phyloP scores from a whole-genome alignment of 2,113 vertebrate genomes.

The Chrysochloris asiatica region DNA sequence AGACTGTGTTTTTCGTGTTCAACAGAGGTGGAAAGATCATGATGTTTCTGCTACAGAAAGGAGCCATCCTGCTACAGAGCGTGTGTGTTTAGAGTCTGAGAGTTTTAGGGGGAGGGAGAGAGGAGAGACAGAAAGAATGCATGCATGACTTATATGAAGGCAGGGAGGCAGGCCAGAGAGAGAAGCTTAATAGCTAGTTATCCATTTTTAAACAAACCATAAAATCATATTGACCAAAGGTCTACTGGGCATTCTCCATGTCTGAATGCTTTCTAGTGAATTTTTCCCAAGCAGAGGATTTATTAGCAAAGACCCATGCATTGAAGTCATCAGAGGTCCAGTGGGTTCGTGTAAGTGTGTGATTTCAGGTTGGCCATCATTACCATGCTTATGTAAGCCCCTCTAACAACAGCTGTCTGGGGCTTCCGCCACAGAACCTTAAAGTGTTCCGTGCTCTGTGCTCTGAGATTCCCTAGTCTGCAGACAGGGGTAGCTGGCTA shows the following conservation, averaged over 20 bases:
- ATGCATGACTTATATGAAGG: constrained; percentile 13
- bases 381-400: constrained; percentile 66
- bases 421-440: constrained; percentile 19
- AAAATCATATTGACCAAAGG: constrained; percentile 78
- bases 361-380: constrained; percentile 38
- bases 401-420: constrained; percentile 60
- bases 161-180: constrained; percentile 37
- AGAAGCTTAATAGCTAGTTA: constrained; percentile 63
- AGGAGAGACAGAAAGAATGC: neutral
- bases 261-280: constrained; percentile 77
- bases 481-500: constrained; percentile 36
- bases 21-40: constrained; percentile 48
- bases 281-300: constrained; percentile 77
- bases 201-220: constrained; percentile 77
- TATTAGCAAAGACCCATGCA: constrained; percentile 63
- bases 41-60: constrained; percentile 29
- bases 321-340: constrained; percentile 64
- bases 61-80: constrained; percentile 30
- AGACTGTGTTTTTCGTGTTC: constrained; percentile 31
- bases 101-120: neutral
- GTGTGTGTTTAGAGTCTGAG: constrained; percentile 32
- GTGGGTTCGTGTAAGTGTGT: constrained; percentile 34
- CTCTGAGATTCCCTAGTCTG: neutral
- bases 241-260: constrained; percentile 66
- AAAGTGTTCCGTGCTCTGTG: constrained; percentile 7